phyloP scores from a whole-genome alignment of 1,140 invertebrate species.

The Drosophila dunni region DNA sequence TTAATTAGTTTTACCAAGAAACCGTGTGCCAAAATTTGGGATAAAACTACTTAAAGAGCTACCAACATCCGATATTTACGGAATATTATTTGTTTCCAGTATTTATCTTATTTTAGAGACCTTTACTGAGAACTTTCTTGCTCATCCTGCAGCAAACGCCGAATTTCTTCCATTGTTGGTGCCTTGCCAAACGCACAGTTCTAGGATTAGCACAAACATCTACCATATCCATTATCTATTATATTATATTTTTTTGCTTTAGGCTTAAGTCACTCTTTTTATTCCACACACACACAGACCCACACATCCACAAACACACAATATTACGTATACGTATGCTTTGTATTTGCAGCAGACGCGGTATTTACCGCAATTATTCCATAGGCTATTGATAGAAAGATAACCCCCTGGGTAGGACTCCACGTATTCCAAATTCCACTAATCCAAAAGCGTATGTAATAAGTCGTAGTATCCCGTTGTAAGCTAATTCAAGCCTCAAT shows the following conservation, averaged over 20 bases:
- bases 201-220: conserved; percentile 23
- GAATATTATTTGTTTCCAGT: background rate
- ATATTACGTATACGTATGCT: conserved; percentile 54
- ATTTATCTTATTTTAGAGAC: background rate
- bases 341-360: conserved; percentile 66
- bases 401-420: conserved; percentile 21
- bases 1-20: conserved; percentile 3
- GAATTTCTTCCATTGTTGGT: conserved; percentile 35
- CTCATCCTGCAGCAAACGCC: background rate
- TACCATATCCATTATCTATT: conserved; percentile 27
- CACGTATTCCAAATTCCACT: conserved; percentile 32
- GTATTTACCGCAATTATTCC: conserved; percentile 72
- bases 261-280: conserved; percentile 21
- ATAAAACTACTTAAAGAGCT: background rate
- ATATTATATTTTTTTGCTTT: conserved; percentile 21
- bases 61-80: too few species aligned
- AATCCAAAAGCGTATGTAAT: conserved; percentile 18
- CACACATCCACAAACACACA: conserved; percentile 7
- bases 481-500: conserved; percentile 13
- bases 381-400: conserved; percentile 60
- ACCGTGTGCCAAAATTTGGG: conserved; percentile 23
- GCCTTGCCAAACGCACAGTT: conserved; percentile 34
- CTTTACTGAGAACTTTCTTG: background rate
- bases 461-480: conserved; percentile 13
- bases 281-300: conserved; percentile 16